Percentiles rank a stretch among this genome's conserved stretches.
These are phyloP conservation scores for Drosophila birchii DNA, from an alignment of 2,888 invertebrate genomes.

Conservation along the genomic window DNA sequence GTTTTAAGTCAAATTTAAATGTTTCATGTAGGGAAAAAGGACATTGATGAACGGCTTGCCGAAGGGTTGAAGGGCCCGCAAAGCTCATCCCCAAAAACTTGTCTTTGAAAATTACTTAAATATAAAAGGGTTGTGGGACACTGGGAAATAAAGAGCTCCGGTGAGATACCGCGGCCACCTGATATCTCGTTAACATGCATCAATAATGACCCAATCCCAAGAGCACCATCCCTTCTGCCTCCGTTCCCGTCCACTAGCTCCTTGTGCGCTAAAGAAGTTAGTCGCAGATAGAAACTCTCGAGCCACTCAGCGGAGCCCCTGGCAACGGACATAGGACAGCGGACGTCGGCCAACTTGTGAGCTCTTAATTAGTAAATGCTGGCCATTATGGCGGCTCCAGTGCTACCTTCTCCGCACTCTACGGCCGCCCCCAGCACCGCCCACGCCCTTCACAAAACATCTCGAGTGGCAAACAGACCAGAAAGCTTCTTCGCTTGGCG, in stretches of 20 bases:
- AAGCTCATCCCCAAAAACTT: not conserved
- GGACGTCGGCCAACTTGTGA: constrained; percentile 64
- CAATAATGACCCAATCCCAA: constrained; percentile 57
- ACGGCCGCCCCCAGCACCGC: not conserved
- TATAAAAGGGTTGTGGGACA: constrained; percentile 9
- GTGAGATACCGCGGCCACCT: constrained; percentile 57
- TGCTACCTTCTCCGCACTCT: not conserved
- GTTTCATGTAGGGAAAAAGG: not conserved
- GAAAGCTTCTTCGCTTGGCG: constrained; percentile 34
- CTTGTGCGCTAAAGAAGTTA: constrained; percentile 23
- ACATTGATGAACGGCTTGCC: not conserved
- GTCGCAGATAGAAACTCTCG: constrained; percentile 61
- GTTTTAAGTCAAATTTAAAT: not conserved
- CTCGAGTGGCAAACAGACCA: constrained; percentile 55
- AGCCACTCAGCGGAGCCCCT: constrained; percentile 56
- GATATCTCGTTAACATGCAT: constrained; percentile 78
- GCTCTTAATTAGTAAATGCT: constrained; percentile 79
- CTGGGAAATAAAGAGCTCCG: constrained; percentile 38
- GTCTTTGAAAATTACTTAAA: not conserved
- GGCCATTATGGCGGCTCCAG: constrained; percentile 72
- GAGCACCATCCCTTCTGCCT: constrained; percentile 10
- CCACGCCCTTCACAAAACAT: constrained; percentile 18
- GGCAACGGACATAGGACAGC: constrained; percentile 29
- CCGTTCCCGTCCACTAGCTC: too few species aligned
- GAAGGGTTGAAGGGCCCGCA: not conserved